Evolutionary conservation across 1,140 invertebrate species (phyloP), one percentile per base, ranked within the genome.

Genomic region (Armadillidium nasatum): DNA sequence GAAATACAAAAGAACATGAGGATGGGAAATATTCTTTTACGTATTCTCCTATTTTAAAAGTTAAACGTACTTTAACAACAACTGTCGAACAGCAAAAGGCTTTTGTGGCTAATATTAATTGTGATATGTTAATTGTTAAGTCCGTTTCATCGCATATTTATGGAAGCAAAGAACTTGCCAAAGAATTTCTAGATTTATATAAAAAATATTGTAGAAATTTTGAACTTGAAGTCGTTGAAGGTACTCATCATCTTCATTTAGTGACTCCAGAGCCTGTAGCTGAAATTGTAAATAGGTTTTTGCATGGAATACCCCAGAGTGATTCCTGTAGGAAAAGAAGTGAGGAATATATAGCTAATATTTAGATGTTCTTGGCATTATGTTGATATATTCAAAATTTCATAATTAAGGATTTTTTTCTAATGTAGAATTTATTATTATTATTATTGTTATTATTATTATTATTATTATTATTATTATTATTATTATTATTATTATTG

Each of bases 11-110:
- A 4, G 7, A 60, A 60, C 50, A 60, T 60, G 50, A 60, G 19
- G 50, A 60, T 60, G 50, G 50, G 19, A 60, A 60, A 60, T 60
- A 60, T 60, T 60, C 50, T 4, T 60, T 60, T 60, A 60, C 50
- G 4, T 19, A 60, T 60, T 60, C 50, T 60, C 50, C 50, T 13
- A 60, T 19, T 15, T 60, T 60, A 19, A 13, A 15, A 19, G 50
- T 60, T 60, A 13, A 7, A 3, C 11, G 50, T 60, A 60, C 50
- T 60, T 15, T 19, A 15, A 15, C 50, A 60, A 60, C 19, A 19
- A 60, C 50, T 13, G 11, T 60, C 1, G 50, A 60, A 19, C 50
- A 60, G 19, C 50, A 60, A 19, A 60, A 60, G 50, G 50, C 50
- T 60, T 60, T 60, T 60, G 50, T 19, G 11, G 11, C 50, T 13